These are phyloP conservation scores for Echeneis naucrates DNA, from an alignment of 2,797 vertebrate genomes.

Conservation along the genomic window DNA sequence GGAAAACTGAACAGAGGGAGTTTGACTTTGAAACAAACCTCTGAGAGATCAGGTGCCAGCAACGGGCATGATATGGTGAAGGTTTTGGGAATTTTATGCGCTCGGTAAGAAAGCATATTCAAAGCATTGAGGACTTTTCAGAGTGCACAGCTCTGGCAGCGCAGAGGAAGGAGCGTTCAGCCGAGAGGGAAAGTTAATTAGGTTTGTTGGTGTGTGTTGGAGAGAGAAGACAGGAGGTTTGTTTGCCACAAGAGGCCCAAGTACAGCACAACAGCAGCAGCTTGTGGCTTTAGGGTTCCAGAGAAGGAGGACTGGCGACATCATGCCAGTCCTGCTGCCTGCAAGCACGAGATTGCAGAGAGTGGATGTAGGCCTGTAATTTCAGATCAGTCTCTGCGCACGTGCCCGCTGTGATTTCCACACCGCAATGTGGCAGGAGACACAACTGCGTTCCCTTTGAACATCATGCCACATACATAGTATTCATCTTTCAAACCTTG, in stretches of 20 bases:
- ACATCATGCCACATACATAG: conserved; percentile 56
- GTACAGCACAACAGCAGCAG: conserved; percentile 45
- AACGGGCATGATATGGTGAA: conserved; percentile 20
- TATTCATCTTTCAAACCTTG: conserved; percentile 50
- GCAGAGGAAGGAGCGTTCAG: conserved; percentile 36
- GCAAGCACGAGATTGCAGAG: conserved; percentile 73
- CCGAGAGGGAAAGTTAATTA: conserved; percentile 66
- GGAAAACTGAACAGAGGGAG: conserved; percentile 14
- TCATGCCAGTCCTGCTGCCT: conserved; percentile 73
- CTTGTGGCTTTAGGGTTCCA: conserved; percentile 48
- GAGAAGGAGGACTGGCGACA: conserved; percentile 51
- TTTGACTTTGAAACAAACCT: conserved; percentile 46
- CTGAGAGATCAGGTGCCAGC: conserved; percentile 27
- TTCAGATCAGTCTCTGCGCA: conserved; percentile 64
- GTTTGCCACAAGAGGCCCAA: conserved; percentile 54
- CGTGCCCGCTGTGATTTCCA: conserved; percentile 70
- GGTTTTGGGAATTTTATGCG: conserved; percentile 24
- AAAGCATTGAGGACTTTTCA: conserved; percentile 46
- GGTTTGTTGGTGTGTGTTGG: conserved; percentile 63
- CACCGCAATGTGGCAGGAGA: conserved; percentile 67
- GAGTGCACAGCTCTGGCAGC: conserved; percentile 36
- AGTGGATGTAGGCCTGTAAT: conserved; percentile 67
- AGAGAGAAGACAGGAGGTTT: conserved; percentile 60
- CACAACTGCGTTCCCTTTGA: conserved; percentile 71
- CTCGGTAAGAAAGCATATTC: conserved; percentile 30